A percentile compares a stretch with the other conserved stretches of the same genome.
phyloP scores from a whole-genome alignment of 2,113 vertebrate species.

The Delphinapterus leucas region DNA sequence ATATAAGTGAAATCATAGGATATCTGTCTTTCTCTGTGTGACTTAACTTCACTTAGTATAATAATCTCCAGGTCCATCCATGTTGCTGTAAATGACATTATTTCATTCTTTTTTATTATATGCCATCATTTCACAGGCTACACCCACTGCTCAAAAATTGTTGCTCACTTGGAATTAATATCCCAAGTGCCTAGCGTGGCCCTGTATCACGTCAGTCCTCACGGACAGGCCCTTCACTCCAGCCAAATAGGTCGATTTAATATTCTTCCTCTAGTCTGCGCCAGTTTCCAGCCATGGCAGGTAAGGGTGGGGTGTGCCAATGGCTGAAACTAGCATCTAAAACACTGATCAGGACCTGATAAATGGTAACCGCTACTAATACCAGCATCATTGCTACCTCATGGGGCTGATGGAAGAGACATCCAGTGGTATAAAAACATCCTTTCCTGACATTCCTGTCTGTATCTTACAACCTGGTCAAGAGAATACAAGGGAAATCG shows the following conservation, averaged over 20 bases:
- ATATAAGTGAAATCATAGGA: no score
- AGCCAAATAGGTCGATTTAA: no score
- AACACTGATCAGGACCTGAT: accelerated
- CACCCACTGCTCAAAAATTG: neutral
- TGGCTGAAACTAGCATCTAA: neutral
- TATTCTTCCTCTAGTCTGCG: accelerated
- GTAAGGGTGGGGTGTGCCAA: neutral
- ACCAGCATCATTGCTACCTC: accelerated
- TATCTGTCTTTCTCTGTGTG: neutral
- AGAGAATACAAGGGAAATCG: neutral
- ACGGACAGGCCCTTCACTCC: neutral
- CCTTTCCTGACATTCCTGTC: neutral
- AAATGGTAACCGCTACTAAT: accelerated
- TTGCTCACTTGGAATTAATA: neutral
- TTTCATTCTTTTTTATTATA: neutral
- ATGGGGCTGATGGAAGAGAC: neutral
- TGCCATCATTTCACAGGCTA: neutral
- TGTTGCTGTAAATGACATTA: neutral
- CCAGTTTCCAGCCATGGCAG: accelerated
- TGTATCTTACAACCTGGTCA: neutral
- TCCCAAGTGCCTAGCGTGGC: neutral
- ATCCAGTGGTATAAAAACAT: neutral
- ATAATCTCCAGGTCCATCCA: neutral
- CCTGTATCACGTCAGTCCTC: accelerated
- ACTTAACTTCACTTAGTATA: neutral